These are phyloP conservation scores for Urosaurus nigricauda DNA, from an alignment of 2,797 vertebrate species.

Conservation along the genomic window DNA sequence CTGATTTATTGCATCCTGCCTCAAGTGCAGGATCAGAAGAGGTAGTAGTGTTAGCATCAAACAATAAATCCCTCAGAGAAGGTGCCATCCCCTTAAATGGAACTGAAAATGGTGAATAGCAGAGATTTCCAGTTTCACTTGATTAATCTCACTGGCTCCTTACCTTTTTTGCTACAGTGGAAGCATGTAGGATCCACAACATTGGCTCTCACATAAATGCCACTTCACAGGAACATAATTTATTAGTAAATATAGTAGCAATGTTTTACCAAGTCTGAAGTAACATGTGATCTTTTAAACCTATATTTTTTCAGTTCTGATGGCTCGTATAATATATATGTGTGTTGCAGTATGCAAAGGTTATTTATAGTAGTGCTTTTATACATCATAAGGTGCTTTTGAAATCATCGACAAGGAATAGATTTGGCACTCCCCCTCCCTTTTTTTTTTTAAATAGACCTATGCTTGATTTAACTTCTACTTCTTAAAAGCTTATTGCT, in stretches of 20 bases:
- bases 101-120: neutral
- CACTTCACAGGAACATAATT: too few species aligned
- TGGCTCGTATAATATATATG: neutral
- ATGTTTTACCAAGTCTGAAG: too few species aligned
- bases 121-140: neutral
- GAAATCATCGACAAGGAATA: neutral
- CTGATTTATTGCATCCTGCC: constrained; percentile 16
- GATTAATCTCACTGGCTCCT: neutral
- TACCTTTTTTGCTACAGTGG: neutral
- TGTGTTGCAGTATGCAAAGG: neutral
- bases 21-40: neutral
- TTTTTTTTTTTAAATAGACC: neutral
- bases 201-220: neutral
- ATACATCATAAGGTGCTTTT: neutral
- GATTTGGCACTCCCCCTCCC: neutral
- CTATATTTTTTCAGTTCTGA: neutral
- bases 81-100: neutral
- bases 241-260: neutral
- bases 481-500: neutral
- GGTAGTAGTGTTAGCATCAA: neutral
- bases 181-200: too few species aligned
- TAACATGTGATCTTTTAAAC: too few species aligned
- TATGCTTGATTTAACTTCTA: neutral
- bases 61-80: neutral
- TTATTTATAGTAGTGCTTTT: neutral